Conservation (phyloP, 2,113 vertebrate species). For the Corythaixoides concolor region DNA sequence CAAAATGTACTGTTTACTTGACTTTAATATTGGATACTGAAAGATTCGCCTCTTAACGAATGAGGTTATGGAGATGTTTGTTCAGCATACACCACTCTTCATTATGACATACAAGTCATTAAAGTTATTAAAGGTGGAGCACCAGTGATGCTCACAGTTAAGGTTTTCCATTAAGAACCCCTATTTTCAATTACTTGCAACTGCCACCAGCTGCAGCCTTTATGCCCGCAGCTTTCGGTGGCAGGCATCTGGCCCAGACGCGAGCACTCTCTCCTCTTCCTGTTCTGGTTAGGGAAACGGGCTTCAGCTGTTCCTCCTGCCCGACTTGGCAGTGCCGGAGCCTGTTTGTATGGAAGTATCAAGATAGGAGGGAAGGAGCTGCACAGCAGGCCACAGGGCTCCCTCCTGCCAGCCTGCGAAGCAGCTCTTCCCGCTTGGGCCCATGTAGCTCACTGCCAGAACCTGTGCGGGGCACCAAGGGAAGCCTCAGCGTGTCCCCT, state of each 20-base stretch:
- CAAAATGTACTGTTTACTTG: slow-evolving; percentile 44
- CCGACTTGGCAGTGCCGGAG: neutral
- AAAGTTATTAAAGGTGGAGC: slow-evolving; percentile 39
- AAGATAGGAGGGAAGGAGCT: neutral
- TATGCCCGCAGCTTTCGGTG: neutral
- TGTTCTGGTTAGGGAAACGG: rapidly evolving
- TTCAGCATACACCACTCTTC: slow-evolving; percentile 27
- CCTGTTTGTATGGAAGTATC: too few relatives aligned
- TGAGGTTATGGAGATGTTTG: slow-evolving; percentile 64
- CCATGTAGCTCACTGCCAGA: rapidly evolving
- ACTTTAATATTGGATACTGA: neutral
- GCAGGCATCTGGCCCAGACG: neutral
- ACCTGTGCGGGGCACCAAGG: rapidly evolving
- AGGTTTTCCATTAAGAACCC: slow-evolving; percentile 30
- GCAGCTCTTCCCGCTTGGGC: neutral
- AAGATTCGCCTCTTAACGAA: neutral
- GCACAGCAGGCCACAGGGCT: neutral
- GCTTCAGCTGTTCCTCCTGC: neutral
- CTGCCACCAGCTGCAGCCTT: neutral
- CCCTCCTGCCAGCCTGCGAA: neutral
- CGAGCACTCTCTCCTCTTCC: neutral
- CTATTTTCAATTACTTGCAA: neutral
- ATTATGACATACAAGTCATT: slow-evolving; percentile 6
- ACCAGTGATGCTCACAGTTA: neutral
- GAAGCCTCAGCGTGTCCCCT: neutral